Percentiles rank a stretch among this genome's conserved stretches.
Conservation (phyloP, 2,113 vertebrate genomes). For the Gobius niger region DNA sequence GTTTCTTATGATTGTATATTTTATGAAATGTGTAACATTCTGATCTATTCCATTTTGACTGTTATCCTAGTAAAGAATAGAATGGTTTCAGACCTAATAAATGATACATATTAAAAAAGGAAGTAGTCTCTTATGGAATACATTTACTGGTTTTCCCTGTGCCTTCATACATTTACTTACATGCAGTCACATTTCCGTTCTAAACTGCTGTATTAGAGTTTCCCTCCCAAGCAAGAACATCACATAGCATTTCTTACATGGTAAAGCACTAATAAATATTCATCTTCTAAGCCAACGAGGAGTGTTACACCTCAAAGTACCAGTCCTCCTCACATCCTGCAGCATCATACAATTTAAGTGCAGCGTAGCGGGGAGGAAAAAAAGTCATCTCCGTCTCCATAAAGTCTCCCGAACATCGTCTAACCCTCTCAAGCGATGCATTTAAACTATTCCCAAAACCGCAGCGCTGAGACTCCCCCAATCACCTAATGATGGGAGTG, state of each 20-base stretch:
- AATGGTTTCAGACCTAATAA: no score
- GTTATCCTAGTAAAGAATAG: no score
- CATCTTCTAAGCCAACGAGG: not conserved
- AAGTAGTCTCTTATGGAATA: no score
- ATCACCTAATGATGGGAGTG: slow-evolving; percentile 51
- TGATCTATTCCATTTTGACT: no score
- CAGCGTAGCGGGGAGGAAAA: slow-evolving; percentile 16
- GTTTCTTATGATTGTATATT: no score
- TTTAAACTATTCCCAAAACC: slow-evolving; percentile 41
- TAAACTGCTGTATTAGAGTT: no score
- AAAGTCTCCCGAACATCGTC: slow-evolving; percentile 30
- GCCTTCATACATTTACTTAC: no score
- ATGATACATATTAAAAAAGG: no score
- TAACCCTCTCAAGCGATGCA: slow-evolving; percentile 20
- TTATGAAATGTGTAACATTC: no score
- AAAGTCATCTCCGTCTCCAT: not conserved
- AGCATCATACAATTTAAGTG: slow-evolving; percentile 12
- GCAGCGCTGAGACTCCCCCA: slow-evolving; percentile 37
- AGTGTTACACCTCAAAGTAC: slow-evolving; percentile 15
- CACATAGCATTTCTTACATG: not conserved
- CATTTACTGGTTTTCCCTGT: no score
- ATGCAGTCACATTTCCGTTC: no score
- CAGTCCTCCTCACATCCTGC: slow-evolving; percentile 29
- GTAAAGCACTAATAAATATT: not conserved
- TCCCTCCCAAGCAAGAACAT: no score